Evolutionary conservation across 2,113 vertebrate genomes (phyloP).

Genomic region (Nycticebus coucang): DNA sequence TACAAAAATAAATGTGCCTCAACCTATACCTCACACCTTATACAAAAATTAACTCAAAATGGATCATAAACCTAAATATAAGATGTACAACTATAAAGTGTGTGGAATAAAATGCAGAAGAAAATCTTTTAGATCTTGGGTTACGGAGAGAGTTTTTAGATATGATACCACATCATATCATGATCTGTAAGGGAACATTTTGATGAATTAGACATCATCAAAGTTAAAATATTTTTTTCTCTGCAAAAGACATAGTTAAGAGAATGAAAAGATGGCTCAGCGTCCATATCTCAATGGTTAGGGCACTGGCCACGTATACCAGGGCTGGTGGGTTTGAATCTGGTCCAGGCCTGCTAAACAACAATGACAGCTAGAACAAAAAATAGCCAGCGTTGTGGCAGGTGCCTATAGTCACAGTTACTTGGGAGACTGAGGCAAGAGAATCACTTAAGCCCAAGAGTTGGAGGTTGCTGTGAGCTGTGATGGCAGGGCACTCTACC

Average conservation of each 20-base stretch:
- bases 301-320: no score
- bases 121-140: neutral
- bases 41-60: neutral
- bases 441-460: no score
- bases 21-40: neutral
- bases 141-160: constrained; percentile 1
- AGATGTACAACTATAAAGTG: neutral
- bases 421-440: no score
- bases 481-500: no score
- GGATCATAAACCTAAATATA: constrained; percentile 1
- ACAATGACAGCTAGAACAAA: no score
- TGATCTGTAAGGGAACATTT: neutral
- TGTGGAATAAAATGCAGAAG: neutral
- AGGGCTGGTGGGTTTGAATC: no score
- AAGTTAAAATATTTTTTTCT: neutral
- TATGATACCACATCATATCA: neutral
- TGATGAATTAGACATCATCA: neutral
- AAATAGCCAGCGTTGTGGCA: no score
- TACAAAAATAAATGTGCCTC: neutral
- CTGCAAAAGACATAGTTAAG: neutral
- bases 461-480: no score
- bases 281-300: no score
- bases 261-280: neutral
- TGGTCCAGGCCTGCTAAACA: no score
- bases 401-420: no score